phyloP scores from a whole-genome alignment of 1,140 invertebrate genomes.

The Parasteatoda tepidariorum region DNA sequence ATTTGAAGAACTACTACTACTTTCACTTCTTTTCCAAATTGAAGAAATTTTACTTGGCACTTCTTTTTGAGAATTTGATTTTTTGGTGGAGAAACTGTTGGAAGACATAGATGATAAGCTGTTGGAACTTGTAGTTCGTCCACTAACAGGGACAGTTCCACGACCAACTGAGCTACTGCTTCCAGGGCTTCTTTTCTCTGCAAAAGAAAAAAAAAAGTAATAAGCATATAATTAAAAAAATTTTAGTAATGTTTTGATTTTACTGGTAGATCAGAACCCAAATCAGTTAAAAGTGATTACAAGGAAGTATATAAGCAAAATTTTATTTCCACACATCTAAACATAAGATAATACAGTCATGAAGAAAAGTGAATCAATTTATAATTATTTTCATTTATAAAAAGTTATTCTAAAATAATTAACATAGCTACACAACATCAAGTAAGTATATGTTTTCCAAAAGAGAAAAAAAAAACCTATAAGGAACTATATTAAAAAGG shows the following conservation, averaged over 20 bases:
- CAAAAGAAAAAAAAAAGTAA: neutral
- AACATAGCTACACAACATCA: too few relatives aligned
- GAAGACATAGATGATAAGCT: conserved; percentile 62
- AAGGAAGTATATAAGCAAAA: too few relatives aligned
- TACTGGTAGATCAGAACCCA: neutral
- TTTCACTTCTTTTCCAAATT: conserved; percentile 79
- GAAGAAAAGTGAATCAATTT: too few relatives aligned
- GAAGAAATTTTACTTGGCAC: conserved; percentile 88
- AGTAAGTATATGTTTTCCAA: too few relatives aligned
- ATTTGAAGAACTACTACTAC: conserved; percentile 42
- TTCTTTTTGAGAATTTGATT: conserved; percentile 73
- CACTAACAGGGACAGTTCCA: conserved; percentile 64
- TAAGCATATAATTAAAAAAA: neutral
- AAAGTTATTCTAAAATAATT: too few relatives aligned
- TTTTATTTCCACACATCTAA: too few relatives aligned
- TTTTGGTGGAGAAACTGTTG: conserved; percentile 64
- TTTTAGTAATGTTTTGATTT: neutral
- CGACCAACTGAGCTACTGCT: conserved; percentile 60
- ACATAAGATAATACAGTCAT: too few relatives aligned
- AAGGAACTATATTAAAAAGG: too few relatives aligned
- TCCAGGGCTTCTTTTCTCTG: conserved; percentile 60
- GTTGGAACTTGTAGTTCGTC: conserved; percentile 71
- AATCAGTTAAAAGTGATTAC: too few relatives aligned
- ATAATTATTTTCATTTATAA: too few relatives aligned
- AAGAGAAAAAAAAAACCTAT: too few relatives aligned